Base-by-base conservation (phyloP, 1,140 invertebrate species). In the Stenopsyche tienmushanensis region DNA sequence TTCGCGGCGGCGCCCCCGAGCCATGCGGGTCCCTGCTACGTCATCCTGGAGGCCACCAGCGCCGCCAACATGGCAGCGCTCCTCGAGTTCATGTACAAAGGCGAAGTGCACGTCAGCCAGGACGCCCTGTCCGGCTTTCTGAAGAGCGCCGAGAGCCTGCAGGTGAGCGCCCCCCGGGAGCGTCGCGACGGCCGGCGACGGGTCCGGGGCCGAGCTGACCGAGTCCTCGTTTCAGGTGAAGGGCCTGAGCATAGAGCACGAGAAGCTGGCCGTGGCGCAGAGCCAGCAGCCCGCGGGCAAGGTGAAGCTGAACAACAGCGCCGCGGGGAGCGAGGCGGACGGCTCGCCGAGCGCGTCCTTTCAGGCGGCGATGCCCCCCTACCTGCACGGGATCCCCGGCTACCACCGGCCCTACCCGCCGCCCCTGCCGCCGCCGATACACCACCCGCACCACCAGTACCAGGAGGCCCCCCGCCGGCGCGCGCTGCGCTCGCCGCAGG, bases 61-160 rank as follows among this genome's bases (percentile, higher is more conserved):
- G 90, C 91, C 39, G 85, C 89, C 72, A 93, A 95, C 77, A 93
- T 94, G 90, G 88, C 91, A 62, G 91, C 92, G 5, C 83, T 95
- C 44, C 84, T 95, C 58, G 91, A 95, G 78, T 95, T 94, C 78
- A 95, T 95, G 92, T 95, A 95, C 81, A 92, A 92, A 77, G 92
- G 92, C 8, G 92, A 94, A 78, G 92, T 94, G 66, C 91, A 94
- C 77, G 91, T 94, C 67, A 92, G 91, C 71, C 91, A 94, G 80
- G 90, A 93, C 76, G 90, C 90, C 65, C 85, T 94, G 60, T 90
- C 89, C 72, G 92, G 91, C 75, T 93, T 95, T 74, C 85, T 94
- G 62, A 94, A 94, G 80, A 92, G 92, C 52, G 93, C 92, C 24
- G 92, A 94, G 79, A 90, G 89, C 80, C 83, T 93, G 73, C 91